Base-by-base conservation (phyloP, 2,888 invertebrate genomes). In the Plutella xylostella region DNA sequence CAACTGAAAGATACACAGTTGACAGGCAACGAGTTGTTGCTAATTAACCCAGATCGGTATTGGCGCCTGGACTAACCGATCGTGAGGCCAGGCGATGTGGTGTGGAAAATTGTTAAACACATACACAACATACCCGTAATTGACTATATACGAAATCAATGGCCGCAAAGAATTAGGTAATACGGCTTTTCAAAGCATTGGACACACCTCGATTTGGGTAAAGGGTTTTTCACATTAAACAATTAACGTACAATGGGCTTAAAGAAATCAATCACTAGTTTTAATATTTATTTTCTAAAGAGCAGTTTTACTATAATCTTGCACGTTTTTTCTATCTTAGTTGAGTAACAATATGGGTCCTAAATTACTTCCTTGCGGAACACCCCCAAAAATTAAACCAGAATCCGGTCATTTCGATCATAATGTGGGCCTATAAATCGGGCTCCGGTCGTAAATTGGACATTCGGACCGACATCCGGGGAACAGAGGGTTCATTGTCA, bases 381-480 rank as follows among this genome's bases (percentile, higher is more conserved):
- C 41, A 41, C 19, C 41, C 18, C n/a, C 30, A 31, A 30, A 37
- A n/a, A 17, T 22, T 39, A 25, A 25, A 39, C 39, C 39, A 17
- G 15, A 34, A 11, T 11, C 25, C 39, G 19, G 19, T 37, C 33
- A 33, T 33, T 12, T 12, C 20, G 19, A 19, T n/a, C 22, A 21
- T 25, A 39, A 22, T 25, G 17, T 39, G 17, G n/a, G 14, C 57
- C 67, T 63, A 74, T 72, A 69, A 72, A 65, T 22, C 54, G 57
- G 56, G 72, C 74, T 79, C 79, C 78, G 78, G 77, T 69, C 69
- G 55, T 79, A 78, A 78, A 77, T 73, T 70, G 74, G 64, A 64
- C 68, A 66, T 60, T 59, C 60, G 56, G 9, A 42, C 60, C 56
- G 9, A 42, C 73, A 69, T 72, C 74, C 76, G 43, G 47, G 21